Percentiles rank a stretch among this genome's conserved stretches.
Evolutionary conservation across 2,888 invertebrate genomes (phyloP).

Genomic region (Melinaea marsaeus): DNA sequence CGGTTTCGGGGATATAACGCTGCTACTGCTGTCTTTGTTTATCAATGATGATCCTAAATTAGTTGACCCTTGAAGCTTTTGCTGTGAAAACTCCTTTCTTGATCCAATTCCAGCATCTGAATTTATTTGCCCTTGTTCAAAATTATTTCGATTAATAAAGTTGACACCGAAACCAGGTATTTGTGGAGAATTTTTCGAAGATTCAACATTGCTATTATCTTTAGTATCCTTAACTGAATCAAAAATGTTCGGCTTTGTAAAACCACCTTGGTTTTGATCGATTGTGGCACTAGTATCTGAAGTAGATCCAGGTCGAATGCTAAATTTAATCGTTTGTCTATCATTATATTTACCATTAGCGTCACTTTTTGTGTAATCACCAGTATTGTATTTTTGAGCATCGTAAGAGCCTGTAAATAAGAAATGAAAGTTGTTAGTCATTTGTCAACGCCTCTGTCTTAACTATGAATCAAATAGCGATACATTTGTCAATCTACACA

Average conservation of each 20-base stretch:
- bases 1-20: slow-evolving; percentile 5
- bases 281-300: slow-evolving; percentile 45
- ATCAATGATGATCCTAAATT: slow-evolving; percentile 7
- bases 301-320: slow-evolving; percentile 45
- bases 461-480: slow-evolving; percentile 47
- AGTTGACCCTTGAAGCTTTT: slow-evolving; percentile 21
- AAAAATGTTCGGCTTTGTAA: slow-evolving; percentile 37
- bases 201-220: not conserved
- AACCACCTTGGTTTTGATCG: slow-evolving; percentile 48
- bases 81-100: slow-evolving; percentile 42
- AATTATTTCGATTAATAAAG: slow-evolving; percentile 26
- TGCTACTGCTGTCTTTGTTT: not conserved
- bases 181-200: not conserved
- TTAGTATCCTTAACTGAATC: slow-evolving; percentile 25
- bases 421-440: slow-evolving; percentile 69
- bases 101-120: slow-evolving; percentile 33
- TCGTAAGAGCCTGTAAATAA: slow-evolving; percentile 73
- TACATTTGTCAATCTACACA: slow-evolving; percentile 61
- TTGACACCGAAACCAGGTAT: not conserved
- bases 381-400: slow-evolving; percentile 65
- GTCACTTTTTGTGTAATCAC: slow-evolving; percentile 55
- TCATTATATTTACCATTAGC: slow-evolving; percentile 48
- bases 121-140: slow-evolving; percentile 31
- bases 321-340: slow-evolving; percentile 48
- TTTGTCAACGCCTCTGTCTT: slow-evolving; percentile 57